A percentile compares a stretch with the other conserved stretches of the same genome.
phyloP scores from a whole-genome alignment of 2,113 vertebrate genomes.

The Chaetodon trifascialis region DNA sequence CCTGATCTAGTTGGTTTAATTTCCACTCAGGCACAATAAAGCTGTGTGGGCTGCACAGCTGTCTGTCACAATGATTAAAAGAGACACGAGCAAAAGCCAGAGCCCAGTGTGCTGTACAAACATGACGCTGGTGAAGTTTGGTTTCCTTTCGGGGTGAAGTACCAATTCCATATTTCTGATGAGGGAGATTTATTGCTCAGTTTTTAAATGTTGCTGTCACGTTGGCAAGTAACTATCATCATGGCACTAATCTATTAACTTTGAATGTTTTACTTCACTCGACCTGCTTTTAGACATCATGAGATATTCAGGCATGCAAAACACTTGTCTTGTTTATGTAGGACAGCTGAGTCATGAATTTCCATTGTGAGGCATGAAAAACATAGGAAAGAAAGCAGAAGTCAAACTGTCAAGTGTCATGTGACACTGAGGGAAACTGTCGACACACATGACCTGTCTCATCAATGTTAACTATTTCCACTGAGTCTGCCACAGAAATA shows the following conservation, averaged over 20 bases:
- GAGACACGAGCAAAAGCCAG: conserved; percentile 1
- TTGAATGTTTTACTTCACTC: not conserved
- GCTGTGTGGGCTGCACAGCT: not conserved
- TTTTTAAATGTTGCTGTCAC: not conserved
- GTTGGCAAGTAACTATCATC: not conserved
- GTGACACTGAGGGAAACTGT: conserved; percentile 11
- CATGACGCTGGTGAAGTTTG: not conserved
- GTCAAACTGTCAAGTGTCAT: conserved; percentile 7
- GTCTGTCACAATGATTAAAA: not conserved
- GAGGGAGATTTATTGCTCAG: not conserved
- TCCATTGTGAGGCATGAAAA: conserved; percentile 1
- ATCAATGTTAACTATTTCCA: conserved; percentile 19
- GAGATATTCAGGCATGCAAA: conserved; percentile 1
- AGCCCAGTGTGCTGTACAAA: not conserved
- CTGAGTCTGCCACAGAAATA: not conserved
- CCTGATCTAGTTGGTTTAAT: conserved; percentile 32
- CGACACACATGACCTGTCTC: conserved; percentile 11
- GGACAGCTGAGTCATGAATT: conserved; percentile 3
- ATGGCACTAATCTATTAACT: not conserved
- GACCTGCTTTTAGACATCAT: not conserved
- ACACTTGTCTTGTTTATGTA: not conserved
- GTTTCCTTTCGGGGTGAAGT: not conserved
- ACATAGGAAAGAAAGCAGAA: conserved; percentile 20
- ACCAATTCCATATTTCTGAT: not conserved
- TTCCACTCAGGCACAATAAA: conserved; percentile 4